Conservation (phyloP, 1,140 invertebrate genomes). For the Acyrthosiphon pisum region DNA sequence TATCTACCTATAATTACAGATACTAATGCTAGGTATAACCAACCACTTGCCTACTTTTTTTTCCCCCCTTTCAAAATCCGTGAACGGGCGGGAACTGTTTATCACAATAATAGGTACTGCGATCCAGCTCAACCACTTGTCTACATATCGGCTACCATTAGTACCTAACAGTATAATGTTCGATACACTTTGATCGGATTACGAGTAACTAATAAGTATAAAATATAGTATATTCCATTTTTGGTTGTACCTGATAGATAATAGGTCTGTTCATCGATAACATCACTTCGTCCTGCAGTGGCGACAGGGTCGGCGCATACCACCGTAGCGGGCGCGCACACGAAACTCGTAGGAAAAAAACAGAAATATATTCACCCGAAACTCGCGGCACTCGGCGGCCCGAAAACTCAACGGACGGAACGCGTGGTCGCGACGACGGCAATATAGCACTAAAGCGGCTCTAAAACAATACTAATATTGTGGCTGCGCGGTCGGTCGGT, state of each 20-base stretch:
- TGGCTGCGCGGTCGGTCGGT: background rate
- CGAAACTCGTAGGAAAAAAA: background rate
- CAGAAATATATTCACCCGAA: background rate
- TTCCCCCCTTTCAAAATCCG: no score
- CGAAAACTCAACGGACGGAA: background rate
- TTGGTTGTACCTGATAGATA: conserved; percentile 50
- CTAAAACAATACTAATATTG: background rate
- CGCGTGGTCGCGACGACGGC: background rate
- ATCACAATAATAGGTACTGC: no score
- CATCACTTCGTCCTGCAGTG: conserved; percentile 47
- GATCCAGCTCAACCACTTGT: no score
- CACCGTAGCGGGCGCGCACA: background rate
- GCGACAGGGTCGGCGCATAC: conserved; percentile 35
- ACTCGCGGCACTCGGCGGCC: background rate
- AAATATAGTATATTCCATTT: background rate
- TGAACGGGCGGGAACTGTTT: no score
- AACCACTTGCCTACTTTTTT: no score
- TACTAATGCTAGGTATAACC: no score
- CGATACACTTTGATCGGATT: background rate
- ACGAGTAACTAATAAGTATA: background rate
- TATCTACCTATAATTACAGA: no score
- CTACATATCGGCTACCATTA: no score
- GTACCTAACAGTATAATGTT: no score
- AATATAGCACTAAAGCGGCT: background rate
- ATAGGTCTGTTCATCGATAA: conserved; percentile 56